Evolutionary conservation across 2,888 invertebrate genomes (phyloP), one percentile per base, ranked within the genome.

Genomic region (Alloscopus bannaensis): DNA sequence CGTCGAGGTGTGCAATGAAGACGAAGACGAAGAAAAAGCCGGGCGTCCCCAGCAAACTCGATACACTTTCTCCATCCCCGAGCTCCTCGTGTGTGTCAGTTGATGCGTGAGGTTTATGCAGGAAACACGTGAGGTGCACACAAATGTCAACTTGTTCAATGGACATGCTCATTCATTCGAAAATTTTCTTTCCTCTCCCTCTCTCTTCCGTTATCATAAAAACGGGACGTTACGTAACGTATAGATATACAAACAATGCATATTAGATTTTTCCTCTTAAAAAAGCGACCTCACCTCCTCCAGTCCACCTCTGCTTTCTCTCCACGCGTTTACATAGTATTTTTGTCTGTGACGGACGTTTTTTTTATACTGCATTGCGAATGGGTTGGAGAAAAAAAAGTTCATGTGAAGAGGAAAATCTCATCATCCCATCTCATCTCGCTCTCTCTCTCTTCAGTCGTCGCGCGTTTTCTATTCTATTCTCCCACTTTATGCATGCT

Each of bases 41-140:
- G n/a, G n/a, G n/a, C n/a, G n/a, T n/a, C n/a, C n/a, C n/a, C n/a
- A n/a, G n/a, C n/a, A n/a, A n/a, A n/a, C n/a, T n/a, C n/a, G n/a
- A n/a, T n/a, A n/a, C n/a, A n/a, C n/a, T n/a, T n/a, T n/a, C n/a
- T n/a, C n/a, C n/a, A n/a, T n/a, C n/a, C n/a, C n/a, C n/a, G n/a
- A n/a, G n/a, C n/a, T n/a, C n/a, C 22, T 13, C 31, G 31, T 24
- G 59, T 60, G 60, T 42, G 60, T 60, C 60, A 64, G 70, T 55
- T 77, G 69, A 77, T 77, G 77, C 77, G 77, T 77, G 69, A 77
- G 77, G 42, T 64, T 68, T 55, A 77, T 77, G 64, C 69, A 69
- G 77, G 77, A 70, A 70, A 64, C 77, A 77, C 77, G 77, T 77
- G 77, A 77, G 77, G 40, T 62, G 77, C 69, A 77, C 64, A 69